These are phyloP conservation scores for Eunapius fragilis DNA, from an alignment of 37 sponge, comb jelly and placozoan species.

Conservation along the genomic window DNA sequence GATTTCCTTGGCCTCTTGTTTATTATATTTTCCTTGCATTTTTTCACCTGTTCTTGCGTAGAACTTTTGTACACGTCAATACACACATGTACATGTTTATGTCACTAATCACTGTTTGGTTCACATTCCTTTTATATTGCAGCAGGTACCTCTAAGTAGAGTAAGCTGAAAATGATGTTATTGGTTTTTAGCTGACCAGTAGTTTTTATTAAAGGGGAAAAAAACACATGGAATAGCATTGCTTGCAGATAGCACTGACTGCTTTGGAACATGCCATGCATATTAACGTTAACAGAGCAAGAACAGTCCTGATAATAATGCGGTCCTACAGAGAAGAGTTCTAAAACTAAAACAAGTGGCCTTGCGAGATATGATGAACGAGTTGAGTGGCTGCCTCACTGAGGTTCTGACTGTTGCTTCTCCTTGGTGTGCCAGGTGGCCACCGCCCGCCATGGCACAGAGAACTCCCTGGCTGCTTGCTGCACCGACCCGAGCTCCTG, in stretches of 20 bases:
- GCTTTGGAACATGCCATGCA: not conserved
- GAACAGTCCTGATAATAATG: not conserved
- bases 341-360: not conserved
- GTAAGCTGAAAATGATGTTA: too few relatives aligned
- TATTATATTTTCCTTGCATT: not conserved
- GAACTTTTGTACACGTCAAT: not conserved
- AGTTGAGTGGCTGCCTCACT: not conserved
- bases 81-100: not conserved
- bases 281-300: too few relatives aligned
- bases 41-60: not conserved
- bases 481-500: slow-evolving; percentile 24
- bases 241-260: not conserved
- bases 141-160: too few relatives aligned
- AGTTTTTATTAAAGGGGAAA: too few relatives aligned
- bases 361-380: not conserved
- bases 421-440: slow-evolving; percentile 20
- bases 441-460: slow-evolving; percentile 17
- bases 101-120: not conserved
- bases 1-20: not conserved
- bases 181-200: too few relatives aligned
- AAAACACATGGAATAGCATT: not conserved
- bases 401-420: not conserved
- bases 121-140: too few relatives aligned
- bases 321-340: not conserved
- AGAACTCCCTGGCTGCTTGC: slow-evolving; percentile 23